phyloP scores from a whole-genome alignment of 2,797 vertebrate genomes.

The Urophycis tenuis region DNA sequence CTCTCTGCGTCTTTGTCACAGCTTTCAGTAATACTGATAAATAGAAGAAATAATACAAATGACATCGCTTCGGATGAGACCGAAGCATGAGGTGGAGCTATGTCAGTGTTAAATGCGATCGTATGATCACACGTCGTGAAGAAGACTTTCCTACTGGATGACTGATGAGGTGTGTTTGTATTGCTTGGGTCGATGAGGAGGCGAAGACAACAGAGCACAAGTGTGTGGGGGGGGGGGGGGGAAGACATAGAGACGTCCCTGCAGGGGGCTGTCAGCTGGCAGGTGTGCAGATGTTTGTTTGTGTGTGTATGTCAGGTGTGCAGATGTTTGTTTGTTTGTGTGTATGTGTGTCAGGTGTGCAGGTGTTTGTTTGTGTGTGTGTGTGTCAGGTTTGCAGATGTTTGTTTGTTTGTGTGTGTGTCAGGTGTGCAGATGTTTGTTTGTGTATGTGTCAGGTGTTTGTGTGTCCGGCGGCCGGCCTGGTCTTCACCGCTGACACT shows the following conservation, averaged over 20 bases:
- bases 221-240: background rate
- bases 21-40: too few relatives aligned
- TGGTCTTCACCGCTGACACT: constrained; percentile 39
- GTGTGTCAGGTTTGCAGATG: constrained; percentile 65
- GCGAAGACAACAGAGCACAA: background rate
- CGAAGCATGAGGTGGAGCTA: background rate
- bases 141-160: background rate
- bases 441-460: constrained; percentile 28
- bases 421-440: constrained; percentile 62
- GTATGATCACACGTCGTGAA: background rate
- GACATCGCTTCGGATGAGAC: background rate
- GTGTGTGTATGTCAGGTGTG: constrained; percentile 37
- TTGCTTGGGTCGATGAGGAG: background rate
- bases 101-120: background rate
- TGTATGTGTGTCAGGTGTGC: too few relatives aligned
- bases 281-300: constrained; percentile 62
- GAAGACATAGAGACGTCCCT: constrained; percentile 62
- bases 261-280: constrained; percentile 65
- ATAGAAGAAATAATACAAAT: background rate
- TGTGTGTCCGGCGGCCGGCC: constrained; percentile 9
- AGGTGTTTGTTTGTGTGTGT: background rate
- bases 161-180: background rate
- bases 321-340: too few relatives aligned
- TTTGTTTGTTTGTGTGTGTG: constrained; percentile 41
- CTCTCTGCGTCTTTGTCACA: too few relatives aligned